Percentiles rank a stretch among this genome's conserved stretches.
Conservation (phyloP, 2,113 vertebrate genomes). For the Heptranchias perlo region DNA sequence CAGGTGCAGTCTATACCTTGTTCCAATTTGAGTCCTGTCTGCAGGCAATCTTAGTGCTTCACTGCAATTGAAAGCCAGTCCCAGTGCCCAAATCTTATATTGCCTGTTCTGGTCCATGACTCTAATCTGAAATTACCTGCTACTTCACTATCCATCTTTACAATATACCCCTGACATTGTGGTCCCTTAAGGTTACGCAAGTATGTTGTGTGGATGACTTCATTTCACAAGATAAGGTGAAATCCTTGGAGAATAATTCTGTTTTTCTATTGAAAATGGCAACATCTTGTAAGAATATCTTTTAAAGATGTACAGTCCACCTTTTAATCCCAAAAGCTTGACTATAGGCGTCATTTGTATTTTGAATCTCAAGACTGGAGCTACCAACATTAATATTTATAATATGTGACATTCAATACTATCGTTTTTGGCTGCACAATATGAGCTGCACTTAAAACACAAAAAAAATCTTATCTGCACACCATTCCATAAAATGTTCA, state of each 20-base stretch:
- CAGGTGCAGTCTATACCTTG: neutral
- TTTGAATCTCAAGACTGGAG: neutral
- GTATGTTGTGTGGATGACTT: neutral
- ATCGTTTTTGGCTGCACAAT: neutral
- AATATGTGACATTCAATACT: neutral
- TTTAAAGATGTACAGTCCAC: neutral
- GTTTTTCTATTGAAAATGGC: neutral
- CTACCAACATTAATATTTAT: neutral
- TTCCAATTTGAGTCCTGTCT: conserved; percentile 34
- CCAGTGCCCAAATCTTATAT: neutral
- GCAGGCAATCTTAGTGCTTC: conserved; percentile 6
- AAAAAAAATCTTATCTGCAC: neutral
- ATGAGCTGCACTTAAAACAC: neutral
- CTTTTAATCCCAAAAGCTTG: neutral
- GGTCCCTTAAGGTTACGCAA: neutral
- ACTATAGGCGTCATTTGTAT: neutral
- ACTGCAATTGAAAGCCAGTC: conserved; percentile 20
- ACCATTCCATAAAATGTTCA: neutral
- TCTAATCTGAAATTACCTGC: conserved; percentile 30
- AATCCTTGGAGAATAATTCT: neutral
- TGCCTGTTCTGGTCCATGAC: conserved; percentile 1
- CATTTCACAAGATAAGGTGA: conserved; percentile 10
- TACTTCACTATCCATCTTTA: neutral
- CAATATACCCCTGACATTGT: neutral
- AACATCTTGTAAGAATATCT: neutral